phyloP scores from a whole-genome alignment of 23 tunicate genomes.

The Ascidia mentula region DNA sequence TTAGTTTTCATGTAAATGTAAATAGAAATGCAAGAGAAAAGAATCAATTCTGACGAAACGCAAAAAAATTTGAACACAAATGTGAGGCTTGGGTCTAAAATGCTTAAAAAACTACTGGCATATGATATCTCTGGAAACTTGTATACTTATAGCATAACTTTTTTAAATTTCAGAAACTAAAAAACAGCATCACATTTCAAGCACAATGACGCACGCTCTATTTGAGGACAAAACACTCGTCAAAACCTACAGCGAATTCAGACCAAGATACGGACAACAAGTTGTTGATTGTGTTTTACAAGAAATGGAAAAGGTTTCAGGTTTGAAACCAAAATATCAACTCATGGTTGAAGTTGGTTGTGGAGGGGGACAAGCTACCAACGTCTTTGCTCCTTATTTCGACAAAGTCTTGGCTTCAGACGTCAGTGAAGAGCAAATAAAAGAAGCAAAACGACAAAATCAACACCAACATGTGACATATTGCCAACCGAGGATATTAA shows the following conservation, averaged over 20 bases:
- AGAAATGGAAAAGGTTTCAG: background rate
- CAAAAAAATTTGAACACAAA: too few relatives aligned
- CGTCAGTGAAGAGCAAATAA: constrained; percentile 9
- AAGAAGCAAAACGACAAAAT: background rate
- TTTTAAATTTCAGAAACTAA: too few relatives aligned
- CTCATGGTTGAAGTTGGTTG: constrained; percentile 17
- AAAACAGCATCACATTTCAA: too few relatives aligned
- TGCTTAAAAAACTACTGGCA: too few relatives aligned
- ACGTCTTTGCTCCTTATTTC: constrained; percentile 12
- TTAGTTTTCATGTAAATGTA: too few relatives aligned
- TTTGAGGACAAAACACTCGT: background rate
- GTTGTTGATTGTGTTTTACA: background rate
- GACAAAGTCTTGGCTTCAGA: constrained; percentile 9
- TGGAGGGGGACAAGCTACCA: constrained; percentile 21
- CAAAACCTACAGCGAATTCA: background rate
- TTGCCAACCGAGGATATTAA: background rate
- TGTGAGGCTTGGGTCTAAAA: too few relatives aligned
- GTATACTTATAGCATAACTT: too few relatives aligned
- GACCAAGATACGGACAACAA: background rate
- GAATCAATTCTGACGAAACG: too few relatives aligned
- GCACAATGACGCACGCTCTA: background rate
- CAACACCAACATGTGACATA: background rate
- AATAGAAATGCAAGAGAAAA: too few relatives aligned
- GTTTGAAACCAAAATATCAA: background rate
- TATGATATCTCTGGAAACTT: too few relatives aligned